Evolutionary conservation across 2,113 vertebrate species (phyloP).

Genomic region (Limanda limanda): DNA sequence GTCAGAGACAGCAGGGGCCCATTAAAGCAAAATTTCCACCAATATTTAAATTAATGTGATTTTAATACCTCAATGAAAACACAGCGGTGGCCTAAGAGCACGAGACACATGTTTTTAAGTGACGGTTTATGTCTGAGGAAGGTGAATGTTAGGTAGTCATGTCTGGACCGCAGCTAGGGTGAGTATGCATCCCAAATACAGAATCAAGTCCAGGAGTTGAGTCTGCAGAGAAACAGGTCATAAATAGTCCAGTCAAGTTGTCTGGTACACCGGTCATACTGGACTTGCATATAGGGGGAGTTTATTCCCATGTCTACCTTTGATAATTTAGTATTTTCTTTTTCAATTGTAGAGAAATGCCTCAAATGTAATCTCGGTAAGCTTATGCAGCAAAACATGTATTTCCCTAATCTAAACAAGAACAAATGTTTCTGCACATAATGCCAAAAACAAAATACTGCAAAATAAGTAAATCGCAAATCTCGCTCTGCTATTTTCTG

Average conservation of each 20-base stretch:
- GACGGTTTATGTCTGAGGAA: conserved; percentile 53
- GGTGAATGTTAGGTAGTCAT: conserved; percentile 64
- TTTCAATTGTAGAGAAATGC: conserved; percentile 39
- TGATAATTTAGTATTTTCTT: conserved; percentile 49
- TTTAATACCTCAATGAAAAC: conserved; percentile 63
- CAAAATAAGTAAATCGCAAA: conserved; percentile 22
- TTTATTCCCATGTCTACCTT: conserved; percentile 29
- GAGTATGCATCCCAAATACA: conserved; percentile 43
- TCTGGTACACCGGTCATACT: conserved; percentile 36
- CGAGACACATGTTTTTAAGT: conserved; percentile 44
- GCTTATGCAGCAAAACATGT: conserved; percentile 37
- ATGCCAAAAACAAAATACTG: conserved; percentile 23
- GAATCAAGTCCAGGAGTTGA: conserved; percentile 45
- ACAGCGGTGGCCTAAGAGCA: conserved; percentile 31
- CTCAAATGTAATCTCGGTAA: conserved; percentile 17
- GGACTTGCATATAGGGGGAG: not conserved
- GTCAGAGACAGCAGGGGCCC: conserved; percentile 6
- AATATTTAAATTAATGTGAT: conserved; percentile 59
- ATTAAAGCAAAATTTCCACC: conserved; percentile 30
- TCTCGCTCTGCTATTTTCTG: not conserved
- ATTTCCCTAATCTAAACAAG: conserved; percentile 1
- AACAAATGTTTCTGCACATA: conserved; percentile 40
- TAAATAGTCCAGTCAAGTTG: conserved; percentile 54
- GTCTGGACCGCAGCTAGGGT: conserved; percentile 69
- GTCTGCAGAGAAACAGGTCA: conserved; percentile 40